A percentile compares a stretch with the other conserved stretches of the same genome.
These are phyloP conservation scores for Geococcyx californianus DNA, from an alignment of 2,113 vertebrate genomes.

Conservation along the genomic window DNA sequence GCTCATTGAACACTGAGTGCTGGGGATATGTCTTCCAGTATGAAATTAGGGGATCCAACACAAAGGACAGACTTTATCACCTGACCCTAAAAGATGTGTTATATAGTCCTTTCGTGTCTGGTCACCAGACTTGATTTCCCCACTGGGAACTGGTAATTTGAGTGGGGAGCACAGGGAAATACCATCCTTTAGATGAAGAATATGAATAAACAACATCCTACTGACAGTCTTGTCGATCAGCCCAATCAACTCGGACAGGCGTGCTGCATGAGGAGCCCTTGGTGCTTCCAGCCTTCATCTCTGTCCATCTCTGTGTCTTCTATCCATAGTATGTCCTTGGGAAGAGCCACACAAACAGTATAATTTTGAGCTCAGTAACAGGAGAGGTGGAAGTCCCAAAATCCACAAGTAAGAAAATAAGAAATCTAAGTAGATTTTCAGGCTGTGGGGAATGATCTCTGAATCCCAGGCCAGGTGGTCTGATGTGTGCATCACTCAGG, in stretches of 20 bases:
- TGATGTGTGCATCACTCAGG: rapidly evolving
- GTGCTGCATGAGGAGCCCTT: neutral
- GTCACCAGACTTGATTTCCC: neutral
- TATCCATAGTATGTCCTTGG: neutral
- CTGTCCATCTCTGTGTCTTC: neutral
- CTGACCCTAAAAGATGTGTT: neutral
- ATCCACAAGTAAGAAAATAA: neutral
- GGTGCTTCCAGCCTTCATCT: neutral
- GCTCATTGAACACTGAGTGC: rapidly evolving
- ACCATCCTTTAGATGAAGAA: neutral
- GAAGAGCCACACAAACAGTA: neutral
- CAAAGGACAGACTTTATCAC: neutral
- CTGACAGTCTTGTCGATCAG: neutral
- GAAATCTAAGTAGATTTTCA: neutral
- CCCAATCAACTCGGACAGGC: neutral
- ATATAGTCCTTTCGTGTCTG: neutral
- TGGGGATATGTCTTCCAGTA: rapidly evolving
- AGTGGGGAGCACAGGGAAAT: neutral
- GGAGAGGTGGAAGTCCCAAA: neutral
- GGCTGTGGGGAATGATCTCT: neutral
- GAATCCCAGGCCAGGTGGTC: neutral
- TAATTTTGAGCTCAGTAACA: neutral
- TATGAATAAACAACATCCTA: neutral
- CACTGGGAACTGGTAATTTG: neutral
- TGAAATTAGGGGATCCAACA: neutral